Base-by-base conservation (phyloP, 2,797 vertebrate species). In the Myioborus miniatus region DNA sequence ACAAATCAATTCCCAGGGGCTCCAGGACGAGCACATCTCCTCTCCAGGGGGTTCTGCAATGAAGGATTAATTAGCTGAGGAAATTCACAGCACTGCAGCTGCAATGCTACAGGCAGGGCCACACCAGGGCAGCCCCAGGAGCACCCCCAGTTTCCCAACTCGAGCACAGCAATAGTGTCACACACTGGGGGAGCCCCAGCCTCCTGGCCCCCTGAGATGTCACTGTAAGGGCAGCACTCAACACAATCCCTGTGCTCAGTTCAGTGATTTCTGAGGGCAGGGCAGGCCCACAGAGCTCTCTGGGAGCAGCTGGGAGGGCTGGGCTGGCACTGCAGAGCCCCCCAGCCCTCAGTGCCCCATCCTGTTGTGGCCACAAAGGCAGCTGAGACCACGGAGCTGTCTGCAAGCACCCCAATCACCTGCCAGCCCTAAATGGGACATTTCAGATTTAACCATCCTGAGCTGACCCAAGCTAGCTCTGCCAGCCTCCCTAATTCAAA, bases 211-310 rank as follows among this genome's bases (percentile, higher is more conserved):
- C 3, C 3, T 6, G 49, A 22, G n/a, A 36, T 15, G 12, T 4
- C 49, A 27, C 62, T 26, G 29, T 2, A 5, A 60, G 63, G 34
- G 21, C 46, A 60, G 10, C 34, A 22, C 8, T 53, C 67, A 43
- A 47, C 2, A 0, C 23, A 15, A 17, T 3, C 52, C 52, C 60
- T n/a, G 18, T 1, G 2, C 6, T 52, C 34, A 29, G 2, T 23
- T 58, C 34, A 36, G 0, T 12, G 6, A 58, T 36, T 32, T 21
- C 37, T 15, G 8, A 2, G 36, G 19, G 46, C 55, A 44, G 23
- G 4, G 15, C 44, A 75, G 62, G 15, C 13, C 22, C 29, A 11
- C 2, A 37, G 36, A 36, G 0, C 12, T 34, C 8, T 12, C 46
- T 23, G 4, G 16, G 22, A n/a, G 39, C 37, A 63, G 68, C 36